A percentile compares a stretch with the other conserved stretches of the same genome.
Conservation (phyloP, 2,113 vertebrate species). For the Sceloporus undulatus region DNA sequence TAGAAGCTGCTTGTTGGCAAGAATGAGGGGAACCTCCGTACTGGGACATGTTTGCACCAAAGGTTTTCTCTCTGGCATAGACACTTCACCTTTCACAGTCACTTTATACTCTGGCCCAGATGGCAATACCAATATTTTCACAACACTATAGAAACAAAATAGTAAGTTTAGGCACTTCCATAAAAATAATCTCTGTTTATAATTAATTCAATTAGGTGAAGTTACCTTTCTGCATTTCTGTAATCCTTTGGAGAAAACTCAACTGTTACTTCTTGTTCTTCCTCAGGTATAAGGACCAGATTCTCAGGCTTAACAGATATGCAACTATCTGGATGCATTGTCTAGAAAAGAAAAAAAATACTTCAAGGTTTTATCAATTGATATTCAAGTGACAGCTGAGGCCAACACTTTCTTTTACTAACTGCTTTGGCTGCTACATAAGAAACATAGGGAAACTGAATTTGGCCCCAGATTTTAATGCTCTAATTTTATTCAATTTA, state of each 20-base stretch:
- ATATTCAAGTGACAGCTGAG: background rate
- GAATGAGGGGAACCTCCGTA: slow-evolving; percentile 86
- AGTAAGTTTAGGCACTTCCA: background rate
- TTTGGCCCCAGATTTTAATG: background rate
- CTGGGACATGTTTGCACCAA: slow-evolving; percentile 34
- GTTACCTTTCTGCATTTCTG: slow-evolving; percentile 81
- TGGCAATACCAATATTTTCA: slow-evolving; percentile 92
- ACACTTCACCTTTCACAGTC: slow-evolving; percentile 83
- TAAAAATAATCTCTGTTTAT: slow-evolving; percentile 5
- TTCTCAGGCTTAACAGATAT: slow-evolving; percentile 88
- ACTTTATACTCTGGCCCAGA: slow-evolving; percentile 96
- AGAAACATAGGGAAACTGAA: background rate
- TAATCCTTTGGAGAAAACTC: slow-evolving; percentile 81
- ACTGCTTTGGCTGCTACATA: background rate
- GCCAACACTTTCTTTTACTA: background rate
- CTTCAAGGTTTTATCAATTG: background rate
- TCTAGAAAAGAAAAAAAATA: slow-evolving; percentile 71
- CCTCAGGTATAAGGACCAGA: slow-evolving; percentile 85
- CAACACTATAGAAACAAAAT: slow-evolving; percentile 77
- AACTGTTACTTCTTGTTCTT: slow-evolving; percentile 82
- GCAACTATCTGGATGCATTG: slow-evolving; percentile 73
- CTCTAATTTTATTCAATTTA: background rate
- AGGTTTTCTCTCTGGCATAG: slow-evolving; percentile 60
- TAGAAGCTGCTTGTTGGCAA: slow-evolving; percentile 95
- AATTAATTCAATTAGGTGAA: background rate